Evolutionary conservation across 2,888 invertebrate genomes (phyloP), one percentile per base, ranked within the genome.

Genomic region (Creontiades dilutus): DNA sequence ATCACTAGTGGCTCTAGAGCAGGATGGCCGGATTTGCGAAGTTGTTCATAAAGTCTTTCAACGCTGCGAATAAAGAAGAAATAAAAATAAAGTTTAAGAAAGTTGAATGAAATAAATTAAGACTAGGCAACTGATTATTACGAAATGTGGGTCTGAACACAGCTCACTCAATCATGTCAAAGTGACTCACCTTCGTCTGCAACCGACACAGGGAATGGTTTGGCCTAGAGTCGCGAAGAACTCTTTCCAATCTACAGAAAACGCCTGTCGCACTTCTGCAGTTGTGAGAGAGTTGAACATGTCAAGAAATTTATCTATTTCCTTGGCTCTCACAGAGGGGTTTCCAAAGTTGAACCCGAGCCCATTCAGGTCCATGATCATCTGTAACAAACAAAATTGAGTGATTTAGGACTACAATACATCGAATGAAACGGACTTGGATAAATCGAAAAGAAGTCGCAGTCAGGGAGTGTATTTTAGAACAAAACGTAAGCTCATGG

Each of bases 171-270:
- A 37, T 37, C 37, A 37, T n/a, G n/a, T n/a, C n/a, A n/a, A n/a
- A n/a, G n/a, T 48, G 9, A 91, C 92, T 92, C 94, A 97, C 97
- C 97, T 97, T 95, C 97, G 95, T 92, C 98, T 95, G 94, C 98
- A 98, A 91, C 98, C 98, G 93, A 98, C 97, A 94, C 98, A 98
- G 91, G 98, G 98, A 93, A 98, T 97, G 93, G 96, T 96, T 94
- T 98, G 97, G 94, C 97, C 96, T 91, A 98, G 94, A 92, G 98
- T 96, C 92, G 96, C 95, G 93, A 97, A 95, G 92, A 98, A 96
- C 94, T 97, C 97, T 92, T 96, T 95, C 92, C 96, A 96, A 89
- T 96, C 96, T 89, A 98, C 97, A 94, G 96, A 95, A 92, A 98
- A 95, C 23, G 98, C 97, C 92, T 95, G 94, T 93, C 96, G 96